Percentiles rank a stretch among this genome's conserved stretches.
Evolutionary conservation across 1,140 invertebrate species (phyloP).

Genomic region (Temnothorax longispinosus): DNA sequence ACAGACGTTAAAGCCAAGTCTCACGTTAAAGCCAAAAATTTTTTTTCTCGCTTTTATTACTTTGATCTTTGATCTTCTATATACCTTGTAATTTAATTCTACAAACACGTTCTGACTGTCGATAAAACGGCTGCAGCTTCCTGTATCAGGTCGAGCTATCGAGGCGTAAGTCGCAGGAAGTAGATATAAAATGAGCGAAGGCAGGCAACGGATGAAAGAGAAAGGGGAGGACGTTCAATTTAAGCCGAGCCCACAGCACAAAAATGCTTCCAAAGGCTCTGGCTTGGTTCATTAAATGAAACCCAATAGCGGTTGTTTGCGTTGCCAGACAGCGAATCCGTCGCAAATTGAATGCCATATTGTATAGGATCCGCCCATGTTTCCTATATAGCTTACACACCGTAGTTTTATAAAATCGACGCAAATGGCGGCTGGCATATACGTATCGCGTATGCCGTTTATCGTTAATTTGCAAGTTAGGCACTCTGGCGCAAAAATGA

Average conservation of each 20-base stretch:
- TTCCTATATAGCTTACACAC: slow-evolving; percentile 36
- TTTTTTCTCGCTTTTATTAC: background rate
- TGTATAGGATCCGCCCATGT: slow-evolving; percentile 76
- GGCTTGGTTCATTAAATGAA: slow-evolving; percentile 81
- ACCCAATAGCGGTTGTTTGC: slow-evolving; percentile 83
- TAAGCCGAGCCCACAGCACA: slow-evolving; percentile 79
- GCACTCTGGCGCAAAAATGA: slow-evolving; percentile 10
- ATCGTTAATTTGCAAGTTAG: slow-evolving; percentile 60
- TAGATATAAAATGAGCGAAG: slow-evolving; percentile 70
- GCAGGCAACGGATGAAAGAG: slow-evolving; percentile 56
- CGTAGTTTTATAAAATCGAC: slow-evolving; percentile 59
- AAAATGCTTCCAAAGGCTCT: slow-evolving; percentile 79
- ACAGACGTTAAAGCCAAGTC: background rate
- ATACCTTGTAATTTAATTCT: slow-evolving; percentile 12
- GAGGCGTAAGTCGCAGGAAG: slow-evolving; percentile 72
- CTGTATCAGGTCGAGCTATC: slow-evolving; percentile 42
- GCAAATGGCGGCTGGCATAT: slow-evolving; percentile 35
- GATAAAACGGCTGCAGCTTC: slow-evolving; percentile 2
- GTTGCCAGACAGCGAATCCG: slow-evolving; percentile 79
- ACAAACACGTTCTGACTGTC: background rate
- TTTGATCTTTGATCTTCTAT: background rate
- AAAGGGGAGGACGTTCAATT: slow-evolving; percentile 76
- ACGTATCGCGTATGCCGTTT: slow-evolving; percentile 41
- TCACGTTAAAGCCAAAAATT: background rate
- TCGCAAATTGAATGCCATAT: slow-evolving; percentile 82